Evolutionary conservation across 2,888 invertebrate genomes (phyloP), one percentile per base, ranked within the genome.

Genomic region (Pheosia tremula): DNA sequence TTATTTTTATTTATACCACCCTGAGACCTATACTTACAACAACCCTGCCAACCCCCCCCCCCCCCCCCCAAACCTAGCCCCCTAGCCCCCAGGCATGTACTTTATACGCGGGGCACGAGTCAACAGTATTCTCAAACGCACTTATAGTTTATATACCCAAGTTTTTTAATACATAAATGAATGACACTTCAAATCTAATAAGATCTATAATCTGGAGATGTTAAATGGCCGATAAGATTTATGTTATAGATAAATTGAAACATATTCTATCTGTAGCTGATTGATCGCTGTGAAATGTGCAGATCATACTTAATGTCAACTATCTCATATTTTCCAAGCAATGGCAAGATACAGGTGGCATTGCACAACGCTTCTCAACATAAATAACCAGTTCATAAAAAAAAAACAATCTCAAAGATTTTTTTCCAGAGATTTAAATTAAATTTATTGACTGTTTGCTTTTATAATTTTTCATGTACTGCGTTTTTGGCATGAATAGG

Each of bases 271-370:
- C 52, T 10, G 53, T 37, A 37, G 5, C 36, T 37, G 53, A 53
- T 53, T 11, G 53, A 37, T 53, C 11, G 53, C 38, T 37, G 7
- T 24, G 11, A 38, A 53, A 41, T 56, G n/a, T 56, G 24, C 13
- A 7, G 41, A 41, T 56, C 39, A 41, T 5, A 5, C 37, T 37
- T 10, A 56, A 41, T 56, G 56, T 56, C 56, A 56, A 56, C 13
- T 56, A 56, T 56, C 41, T 41, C 6, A 56, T 56, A 41, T 41
- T 56, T 56, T 56, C 7, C 41, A 41, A 56, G 56, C 54, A 38
- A 10, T 38, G 36, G 36, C 52, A 52, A 8, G 52, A 10, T 1
- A 53, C 53, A 53, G 53, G 53, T 53, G 53, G 36, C 37, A 36
- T 11, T 37, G 2, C 11, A 36, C 36, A 53, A 36, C 4, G 53